These are phyloP conservation scores for Abrostola triplasia DNA, from an alignment of 2,888 invertebrate genomes.

Conservation along the genomic window DNA sequence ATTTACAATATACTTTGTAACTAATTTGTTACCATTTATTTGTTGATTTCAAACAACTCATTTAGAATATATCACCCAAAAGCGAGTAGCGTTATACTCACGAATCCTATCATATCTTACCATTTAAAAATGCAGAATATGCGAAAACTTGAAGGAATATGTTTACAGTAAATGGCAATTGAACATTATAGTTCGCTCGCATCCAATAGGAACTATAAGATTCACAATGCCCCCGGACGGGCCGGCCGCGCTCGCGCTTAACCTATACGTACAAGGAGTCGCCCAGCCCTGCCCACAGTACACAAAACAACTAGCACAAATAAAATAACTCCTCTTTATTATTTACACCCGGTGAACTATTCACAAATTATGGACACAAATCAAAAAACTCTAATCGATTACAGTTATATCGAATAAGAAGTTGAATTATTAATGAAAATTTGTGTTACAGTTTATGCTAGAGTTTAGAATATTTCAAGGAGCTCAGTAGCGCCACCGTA, in stretches of 20 bases:
- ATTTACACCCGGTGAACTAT: conserved; percentile 75
- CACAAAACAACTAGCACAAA: conserved; percentile 84
- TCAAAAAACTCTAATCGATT: conserved; percentile 77
- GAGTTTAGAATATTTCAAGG: conserved; percentile 86
- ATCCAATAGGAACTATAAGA: conserved; percentile 88
- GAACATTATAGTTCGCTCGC: conserved; percentile 88
- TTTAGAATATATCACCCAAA: conserved; percentile 88
- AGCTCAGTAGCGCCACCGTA: conserved; percentile 84
- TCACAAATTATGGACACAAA: conserved; percentile 80
- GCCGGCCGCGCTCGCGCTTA: conserved; percentile 62
- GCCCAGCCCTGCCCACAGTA: conserved; percentile 67
- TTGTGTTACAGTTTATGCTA: conserved; percentile 85
- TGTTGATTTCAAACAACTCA: conserved; percentile 84
- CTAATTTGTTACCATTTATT: conserved; percentile 81
- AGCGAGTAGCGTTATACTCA: conserved; percentile 86
- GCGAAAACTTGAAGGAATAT: conserved; percentile 87
- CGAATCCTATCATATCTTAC: conserved; percentile 84
- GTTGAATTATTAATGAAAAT: conserved; percentile 79
- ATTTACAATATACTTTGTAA: conserved; percentile 87
- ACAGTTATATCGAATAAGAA: conserved; percentile 77
- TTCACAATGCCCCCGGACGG: conserved; percentile 85
- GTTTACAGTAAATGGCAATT: conserved; percentile 86
- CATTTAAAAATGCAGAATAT: conserved; percentile 88
- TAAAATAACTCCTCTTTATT: conserved; percentile 80
- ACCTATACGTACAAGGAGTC: conserved; percentile 73